Evolutionary conservation across 2,113 vertebrate species (phyloP).

Genomic region (Myrmecophaga tridactyla): DNA sequence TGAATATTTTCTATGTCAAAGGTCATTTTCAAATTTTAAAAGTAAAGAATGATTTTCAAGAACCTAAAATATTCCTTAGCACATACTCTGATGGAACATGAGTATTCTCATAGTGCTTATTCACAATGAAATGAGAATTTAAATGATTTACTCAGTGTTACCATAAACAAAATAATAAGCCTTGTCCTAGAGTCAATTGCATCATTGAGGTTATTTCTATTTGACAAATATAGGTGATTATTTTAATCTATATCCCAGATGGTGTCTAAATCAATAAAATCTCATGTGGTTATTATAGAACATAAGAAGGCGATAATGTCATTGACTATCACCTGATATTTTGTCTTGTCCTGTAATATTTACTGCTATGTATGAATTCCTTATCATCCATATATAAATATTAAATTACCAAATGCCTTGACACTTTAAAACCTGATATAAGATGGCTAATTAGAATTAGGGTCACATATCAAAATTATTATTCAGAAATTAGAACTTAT

Average conservation of each 20-base stretch:
- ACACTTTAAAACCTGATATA: not conserved
- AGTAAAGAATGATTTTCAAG: not conserved
- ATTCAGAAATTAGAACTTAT: not conserved
- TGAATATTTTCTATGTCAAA: not conserved
- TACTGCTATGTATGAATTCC: not conserved
- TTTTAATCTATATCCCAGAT: not conserved
- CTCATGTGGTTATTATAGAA: not conserved
- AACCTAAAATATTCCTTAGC: not conserved
- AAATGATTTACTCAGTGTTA: not conserved
- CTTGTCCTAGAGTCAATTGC: not conserved
- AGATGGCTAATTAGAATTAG: not conserved
- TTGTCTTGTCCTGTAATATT: not conserved
- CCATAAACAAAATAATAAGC: not conserved
- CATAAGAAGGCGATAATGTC: not conserved
- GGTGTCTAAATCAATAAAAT: not conserved
- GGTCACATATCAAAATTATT: not conserved
- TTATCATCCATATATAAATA: not conserved
- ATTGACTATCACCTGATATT: not conserved
- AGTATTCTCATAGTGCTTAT: not conserved
- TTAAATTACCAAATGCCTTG: not conserved
- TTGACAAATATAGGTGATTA: not conserved
- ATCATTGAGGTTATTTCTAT: not conserved
- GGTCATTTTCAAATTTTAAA: not conserved
- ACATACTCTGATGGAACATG: not conserved
- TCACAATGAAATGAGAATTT: not conserved